Evolutionary conservation across 2,113 vertebrate species (phyloP).

Genomic region (Salvelinus fontinalis): DNA sequence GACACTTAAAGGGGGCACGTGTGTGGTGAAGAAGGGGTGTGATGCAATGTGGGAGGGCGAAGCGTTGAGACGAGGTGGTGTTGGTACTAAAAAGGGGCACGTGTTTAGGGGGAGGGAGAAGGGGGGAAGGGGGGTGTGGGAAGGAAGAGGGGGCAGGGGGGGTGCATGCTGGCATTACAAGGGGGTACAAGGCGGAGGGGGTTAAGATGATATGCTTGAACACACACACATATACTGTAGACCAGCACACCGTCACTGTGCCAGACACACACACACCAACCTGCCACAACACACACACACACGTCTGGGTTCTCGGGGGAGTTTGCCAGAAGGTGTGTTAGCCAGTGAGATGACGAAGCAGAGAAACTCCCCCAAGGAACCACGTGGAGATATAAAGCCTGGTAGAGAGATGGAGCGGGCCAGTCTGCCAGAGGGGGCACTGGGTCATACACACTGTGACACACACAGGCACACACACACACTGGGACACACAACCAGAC

Average conservation of each 20-base stretch:
- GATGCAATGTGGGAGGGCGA: slow-evolving; percentile 1
- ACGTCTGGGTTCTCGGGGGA: slow-evolving; percentile 57
- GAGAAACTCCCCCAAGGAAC: slow-evolving; percentile 39
- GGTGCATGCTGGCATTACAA: neutral
- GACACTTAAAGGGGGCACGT: slow-evolving; percentile 72
- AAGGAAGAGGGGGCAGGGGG: neutral
- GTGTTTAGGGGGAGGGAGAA: slow-evolving; percentile 25
- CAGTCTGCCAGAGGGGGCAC: too few species aligned
- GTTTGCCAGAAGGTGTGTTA: slow-evolving; percentile 62
- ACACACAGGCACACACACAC: neutral
- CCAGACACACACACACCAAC: neutral
- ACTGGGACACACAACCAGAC: too few species aligned
- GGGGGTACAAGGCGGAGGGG: neutral
- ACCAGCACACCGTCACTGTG: neutral
- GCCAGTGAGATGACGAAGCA: slow-evolving; percentile 52
- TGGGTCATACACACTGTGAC: too few species aligned
- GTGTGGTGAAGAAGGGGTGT: slow-evolving; percentile 53
- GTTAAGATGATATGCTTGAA: slow-evolving; percentile 41
- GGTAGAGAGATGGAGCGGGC: slow-evolving; percentile 8
- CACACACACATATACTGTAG: slow-evolving; percentile 25
- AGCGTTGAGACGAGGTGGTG: neutral
- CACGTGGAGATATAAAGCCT: slow-evolving; percentile 16
- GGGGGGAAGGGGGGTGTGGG: slow-evolving; percentile 46
- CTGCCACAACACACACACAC: slow-evolving; percentile 14
- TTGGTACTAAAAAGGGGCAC: slow-evolving; percentile 57